Evolutionary conservation across 92 coral and sea anemone genomes (phyloP).

Genomic region (Palythoa heliodiscus): DNA sequence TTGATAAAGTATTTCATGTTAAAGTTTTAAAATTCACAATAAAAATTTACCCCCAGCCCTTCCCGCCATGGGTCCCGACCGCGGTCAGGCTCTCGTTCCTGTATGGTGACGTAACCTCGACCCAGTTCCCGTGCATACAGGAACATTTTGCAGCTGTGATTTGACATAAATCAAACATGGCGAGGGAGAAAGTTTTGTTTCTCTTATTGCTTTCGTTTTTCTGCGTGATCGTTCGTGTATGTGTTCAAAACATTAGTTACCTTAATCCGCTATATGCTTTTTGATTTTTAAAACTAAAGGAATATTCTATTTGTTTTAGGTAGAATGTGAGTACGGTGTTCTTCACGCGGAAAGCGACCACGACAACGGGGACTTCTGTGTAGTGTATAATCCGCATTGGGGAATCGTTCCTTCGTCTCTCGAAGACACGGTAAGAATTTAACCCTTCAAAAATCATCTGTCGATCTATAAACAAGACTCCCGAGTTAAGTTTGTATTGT

Average conservation of each 20-base stretch:
- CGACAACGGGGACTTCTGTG: conserved; percentile 72
- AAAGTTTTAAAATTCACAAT: too few relatives aligned
- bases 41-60: too few relatives aligned
- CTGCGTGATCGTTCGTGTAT: conserved; percentile 18
- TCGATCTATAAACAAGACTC: too few relatives aligned
- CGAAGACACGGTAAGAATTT: conserved; percentile 72
- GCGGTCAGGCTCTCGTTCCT: neutral
- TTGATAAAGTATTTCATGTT: too few relatives aligned
- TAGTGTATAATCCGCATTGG: conserved; percentile 76
- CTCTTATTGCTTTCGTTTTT: conserved; percentile 10
- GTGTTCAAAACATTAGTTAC: neutral
- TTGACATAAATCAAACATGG: conserved; percentile 18
- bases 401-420: conserved; percentile 65
- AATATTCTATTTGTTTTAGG: neutral
- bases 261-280: neutral
- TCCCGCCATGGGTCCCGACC: too few relatives aligned
- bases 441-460: too few relatives aligned
- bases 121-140: conserved; percentile 5
- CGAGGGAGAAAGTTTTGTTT: neutral
- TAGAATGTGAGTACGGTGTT: conserved; percentile 45
- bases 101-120: neutral
- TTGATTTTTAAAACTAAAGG: neutral
- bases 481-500: too few relatives aligned
- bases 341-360: conserved; percentile 57
- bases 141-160: neutral